Evolutionary conservation across 2,113 vertebrate genomes (phyloP), one percentile per base, ranked within the genome.

Genomic region (Rhabdomys dilectus): DNA sequence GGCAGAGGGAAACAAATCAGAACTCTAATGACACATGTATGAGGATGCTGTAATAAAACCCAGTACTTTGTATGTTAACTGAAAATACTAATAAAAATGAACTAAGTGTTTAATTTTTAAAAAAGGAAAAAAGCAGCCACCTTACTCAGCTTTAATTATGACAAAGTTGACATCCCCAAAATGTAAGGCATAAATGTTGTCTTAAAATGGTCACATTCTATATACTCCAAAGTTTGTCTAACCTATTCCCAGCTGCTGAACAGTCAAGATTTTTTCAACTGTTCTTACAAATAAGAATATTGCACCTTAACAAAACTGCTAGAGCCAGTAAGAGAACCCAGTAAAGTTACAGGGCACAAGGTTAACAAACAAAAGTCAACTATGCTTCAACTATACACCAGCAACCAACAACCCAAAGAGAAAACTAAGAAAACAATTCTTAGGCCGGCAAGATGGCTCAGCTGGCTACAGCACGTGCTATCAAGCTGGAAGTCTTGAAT

Each of bases 121-220:
- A 68, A 68, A 76, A 48, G 11, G 29, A 39, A 58, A 60, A 60
- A 60, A 26, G 22, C 26, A 66, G 29, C 26, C 62, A 45, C 29
- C 64, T 90, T 90, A 78, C n/a, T 90, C 56, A 51, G 96, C 34
- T 90, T 90, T 90, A 72, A 77, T 86, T 91, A 88, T 64, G 39
- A 78, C 11, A 21, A 39, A 92, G 53, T 66, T 85, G 36, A 92
- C 86, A 90, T 91, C 81, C 19, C 68, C 68, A 94, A 91, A 72
- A 93, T 78, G 48, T 77, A 77, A 78, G 16, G 15, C 29, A 36
- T 34, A 93, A 11, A n/a, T 96, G 22, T 66, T 92, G 2, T 70
- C 70, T 95, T 95, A n/a, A 87, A 89, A 68, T 78, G 48, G 31
- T 73, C 68, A 78, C 29, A 66, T 87, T 84, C 42, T 24, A 84